Evolutionary conservation across 2,797 vertebrate species (phyloP), one percentile per base, ranked within the genome.

Genomic region (Dromococcyx pavoninus): DNA sequence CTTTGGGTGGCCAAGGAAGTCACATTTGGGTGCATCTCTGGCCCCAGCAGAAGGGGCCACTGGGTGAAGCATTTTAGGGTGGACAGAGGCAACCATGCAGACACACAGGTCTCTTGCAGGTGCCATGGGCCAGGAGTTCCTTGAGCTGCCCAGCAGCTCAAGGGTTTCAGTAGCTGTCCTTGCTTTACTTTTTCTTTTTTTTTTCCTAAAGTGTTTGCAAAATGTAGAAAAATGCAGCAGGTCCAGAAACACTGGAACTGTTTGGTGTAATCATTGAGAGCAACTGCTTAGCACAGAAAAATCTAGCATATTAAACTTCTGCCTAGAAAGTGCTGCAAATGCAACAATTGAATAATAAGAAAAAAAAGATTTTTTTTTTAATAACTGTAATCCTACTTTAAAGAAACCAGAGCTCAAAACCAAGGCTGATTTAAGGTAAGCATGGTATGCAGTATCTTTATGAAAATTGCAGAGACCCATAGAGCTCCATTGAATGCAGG

Each of bases 171-270:
- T 60, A 89, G 30, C 76, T 65, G 61, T 22, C 3, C 1, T 75
- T 93, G 69, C 53, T 64, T 67, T 78, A 13, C 11, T 30, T 76
- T 54, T 43, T 6, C 5, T 44, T 51, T 51, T 43, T 67, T 73
- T 51, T 75, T 60, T 46, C 1, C n/a, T 37, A 37, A 91, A 96
- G 93, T 96, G 85, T 95, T 97, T 97, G 96, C 93, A 95, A 94
- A 96, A 95, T 60, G 85, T 62, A 79, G 73, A 97, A 97, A 97
- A 98, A 98, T 97, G 98, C 86, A 95, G 98, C 89, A 86, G 91
- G 97, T 98, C 98, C 96, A 97, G 98, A 98, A 98, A 98, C 97
- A 98, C 98, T 95, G 97, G 98, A 97, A 91, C 41, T 51, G 77
- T 95, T 96, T 57, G 37, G 61, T 88, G 91, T 86, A 95, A 91